Conservation (phyloP, 1,140 invertebrate species). For the Probaryconus sp. region DNA sequence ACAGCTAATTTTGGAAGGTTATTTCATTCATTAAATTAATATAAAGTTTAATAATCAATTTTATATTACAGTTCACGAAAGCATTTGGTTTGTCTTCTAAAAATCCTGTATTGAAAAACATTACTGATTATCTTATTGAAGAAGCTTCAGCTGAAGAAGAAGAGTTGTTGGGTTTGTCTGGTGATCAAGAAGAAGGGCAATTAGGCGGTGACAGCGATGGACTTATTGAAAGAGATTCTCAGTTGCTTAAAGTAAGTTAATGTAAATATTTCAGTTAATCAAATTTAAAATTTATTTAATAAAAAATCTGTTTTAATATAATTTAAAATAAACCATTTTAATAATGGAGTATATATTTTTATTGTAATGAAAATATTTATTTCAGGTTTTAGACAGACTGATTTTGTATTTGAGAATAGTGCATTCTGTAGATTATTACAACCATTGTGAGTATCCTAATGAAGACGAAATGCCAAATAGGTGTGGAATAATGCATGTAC, state of each 20-base stretch:
- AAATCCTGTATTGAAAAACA: slow-evolving; percentile 97
- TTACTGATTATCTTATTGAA: slow-evolving; percentile 98
- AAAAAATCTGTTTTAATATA: not conserved
- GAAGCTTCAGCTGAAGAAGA: slow-evolving; percentile 99
- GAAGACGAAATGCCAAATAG: slow-evolving; percentile 99
- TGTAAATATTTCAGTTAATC: slow-evolving; percentile 4
- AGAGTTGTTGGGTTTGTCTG: slow-evolving; percentile 89
- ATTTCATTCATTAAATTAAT: slow-evolving; percentile 1
- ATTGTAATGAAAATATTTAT: too few species aligned
- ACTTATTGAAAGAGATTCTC: slow-evolving; percentile 88
- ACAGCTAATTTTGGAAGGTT: too few species aligned
- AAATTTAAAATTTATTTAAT: not conserved
- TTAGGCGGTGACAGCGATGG: slow-evolving; percentile 77
- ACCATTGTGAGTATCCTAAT: slow-evolving; percentile 98
- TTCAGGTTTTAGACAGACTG: slow-evolving; percentile 87
- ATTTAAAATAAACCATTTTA: too few species aligned
- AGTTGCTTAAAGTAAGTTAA: slow-evolving; percentile 84
- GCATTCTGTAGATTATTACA: slow-evolving; percentile 99
- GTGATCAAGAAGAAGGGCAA: slow-evolving; percentile 80
- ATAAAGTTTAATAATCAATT: slow-evolving; percentile 1
- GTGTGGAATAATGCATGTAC: slow-evolving; percentile 98
- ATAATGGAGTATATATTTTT: too few species aligned
- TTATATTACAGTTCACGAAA: slow-evolving; percentile 58
- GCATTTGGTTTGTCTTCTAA: slow-evolving; percentile 90
- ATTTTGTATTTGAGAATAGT: slow-evolving; percentile 97